Evolutionary conservation across 2,113 vertebrate genomes (phyloP).

Genomic region (Eubucco bourcierii): DNA sequence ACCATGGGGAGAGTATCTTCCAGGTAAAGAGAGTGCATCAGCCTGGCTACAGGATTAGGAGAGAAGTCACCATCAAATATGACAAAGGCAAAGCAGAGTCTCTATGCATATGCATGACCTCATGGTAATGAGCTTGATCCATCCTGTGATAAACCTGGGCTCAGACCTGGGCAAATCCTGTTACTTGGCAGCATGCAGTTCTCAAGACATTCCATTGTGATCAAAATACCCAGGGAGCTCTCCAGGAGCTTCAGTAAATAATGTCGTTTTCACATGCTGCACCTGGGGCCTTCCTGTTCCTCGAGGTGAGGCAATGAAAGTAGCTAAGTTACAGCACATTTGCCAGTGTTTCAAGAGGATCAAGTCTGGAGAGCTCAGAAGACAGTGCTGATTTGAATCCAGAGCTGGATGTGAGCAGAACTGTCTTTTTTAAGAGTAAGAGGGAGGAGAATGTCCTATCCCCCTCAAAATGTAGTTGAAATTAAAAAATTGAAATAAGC

Average conservation of each 20-base stretch:
- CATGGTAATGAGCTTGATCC: neutral
- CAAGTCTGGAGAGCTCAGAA: neutral
- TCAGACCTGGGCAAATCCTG: neutral
- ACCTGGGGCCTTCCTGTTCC: neutral
- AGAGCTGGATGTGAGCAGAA: neutral
- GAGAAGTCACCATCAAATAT: neutral
- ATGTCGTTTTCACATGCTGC: neutral
- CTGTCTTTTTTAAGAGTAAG: neutral
- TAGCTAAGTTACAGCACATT: neutral
- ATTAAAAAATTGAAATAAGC: neutral
- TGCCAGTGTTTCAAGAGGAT: neutral
- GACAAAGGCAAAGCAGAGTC: neutral
- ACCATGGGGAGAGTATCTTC: neutral
- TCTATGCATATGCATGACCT: neutral
- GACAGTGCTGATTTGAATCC: neutral
- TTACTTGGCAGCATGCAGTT: neutral
- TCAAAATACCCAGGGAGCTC: neutral
- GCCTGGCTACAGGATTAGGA: neutral
- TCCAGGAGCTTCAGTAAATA: neutral
- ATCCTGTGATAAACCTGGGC: neutral
- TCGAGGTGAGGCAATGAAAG: neutral
- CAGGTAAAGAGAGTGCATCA: neutral
- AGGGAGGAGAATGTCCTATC: neutral
- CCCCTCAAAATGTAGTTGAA: neutral
- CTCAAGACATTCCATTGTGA: neutral